Evolutionary conservation across 2,113 vertebrate genomes (phyloP), one percentile per base, ranked within the genome.

Genomic region (Pygoscelis antarcticus): DNA sequence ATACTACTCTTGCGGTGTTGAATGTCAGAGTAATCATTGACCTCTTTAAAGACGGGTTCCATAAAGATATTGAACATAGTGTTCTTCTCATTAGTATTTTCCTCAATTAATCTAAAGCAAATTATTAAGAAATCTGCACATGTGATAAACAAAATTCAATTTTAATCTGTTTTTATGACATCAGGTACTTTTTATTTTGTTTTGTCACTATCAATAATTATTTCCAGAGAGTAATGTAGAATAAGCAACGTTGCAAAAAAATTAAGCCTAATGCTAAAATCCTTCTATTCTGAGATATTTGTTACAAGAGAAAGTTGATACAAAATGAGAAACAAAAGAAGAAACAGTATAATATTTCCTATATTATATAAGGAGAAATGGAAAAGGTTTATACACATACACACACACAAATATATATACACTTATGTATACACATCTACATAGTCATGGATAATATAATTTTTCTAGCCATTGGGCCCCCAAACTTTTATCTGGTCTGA

Each of bases 341-440:
- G 62, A 68, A 47, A 5, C 4, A 18, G 0, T 13, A 26, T 17
- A 32, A 21, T 22, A 58, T 72, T 83, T 83, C 44, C 66, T 38
- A 38, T 38, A 38, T 38, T 38, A 38, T 38, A 38, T 38, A 38
- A 38, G 38, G 26, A 70, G 19, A 65, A 88, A 77, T 38, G 13
- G 16, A 44, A 55, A 69, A 69, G 4, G 2, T 70, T 61, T 70
- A 12, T 11, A 29, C 9, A 12, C 4, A n/a, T 2, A 18, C 9
- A 40, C 0, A 14, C 3, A 12, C 2, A 21, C 19, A 30, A 16
- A 10, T 9, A 9, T 8, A 17, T 12, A 25, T 4, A 40, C 1
- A 32, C 1, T 26, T 77, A n/a, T 21, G 36, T 40, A 61, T 44
- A 54, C 2, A 58, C 3, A 49, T 66, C 3, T 70, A 12, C 1